Base-by-base conservation (phyloP, 2,888 invertebrate species). In the Panzeria rudis region DNA sequence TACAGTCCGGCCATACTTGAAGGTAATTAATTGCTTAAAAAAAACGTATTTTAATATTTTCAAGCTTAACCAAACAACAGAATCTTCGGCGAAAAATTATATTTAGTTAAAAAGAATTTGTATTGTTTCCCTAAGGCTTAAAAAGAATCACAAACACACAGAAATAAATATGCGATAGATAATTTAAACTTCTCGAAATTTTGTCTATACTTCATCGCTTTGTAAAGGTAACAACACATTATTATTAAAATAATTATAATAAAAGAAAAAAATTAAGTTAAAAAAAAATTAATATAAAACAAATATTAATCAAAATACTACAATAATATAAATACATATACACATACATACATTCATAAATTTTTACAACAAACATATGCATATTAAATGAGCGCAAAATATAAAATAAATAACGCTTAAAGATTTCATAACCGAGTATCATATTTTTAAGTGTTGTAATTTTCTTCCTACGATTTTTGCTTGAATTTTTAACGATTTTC, bases 221-320 rank as follows among this genome's bases (percentile, higher is more conserved):
- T 78, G 68, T 78, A 87, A 87, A 87, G 87, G 87, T 87, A 87
- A 87, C 86, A 86, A 86, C 87, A 86, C 80, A 75, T 68, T 72
- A 83, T 79, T 62, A 71, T 76, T 52, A 76, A 79, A 84, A 66
- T 59, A 69, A 61, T 11, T 61, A 56, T 62, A 61, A 59, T 47
- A 47, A 59, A 35, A 38, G 29, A 13, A 38, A 9, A 25, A 64
- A 54, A 52, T 61, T 56, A 38, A 61, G 44, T 72, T 44, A 47
- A 50, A 47, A 56, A n/a, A 76, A 52, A 77, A 32, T 5, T 64
- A n/a, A n/a, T n/a, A 64, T 50, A 59, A 8, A 56, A n/a, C n/a
- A 50, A 32, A 25, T 68, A 72, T 59, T 59, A 15, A 25, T 32
- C 3, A 54, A 41, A 25, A 35, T 29, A 47, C 41, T 15, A 41